Evolutionary conservation across 2,888 invertebrate genomes (phyloP).

Genomic region (Malacosoma neustria): DNA sequence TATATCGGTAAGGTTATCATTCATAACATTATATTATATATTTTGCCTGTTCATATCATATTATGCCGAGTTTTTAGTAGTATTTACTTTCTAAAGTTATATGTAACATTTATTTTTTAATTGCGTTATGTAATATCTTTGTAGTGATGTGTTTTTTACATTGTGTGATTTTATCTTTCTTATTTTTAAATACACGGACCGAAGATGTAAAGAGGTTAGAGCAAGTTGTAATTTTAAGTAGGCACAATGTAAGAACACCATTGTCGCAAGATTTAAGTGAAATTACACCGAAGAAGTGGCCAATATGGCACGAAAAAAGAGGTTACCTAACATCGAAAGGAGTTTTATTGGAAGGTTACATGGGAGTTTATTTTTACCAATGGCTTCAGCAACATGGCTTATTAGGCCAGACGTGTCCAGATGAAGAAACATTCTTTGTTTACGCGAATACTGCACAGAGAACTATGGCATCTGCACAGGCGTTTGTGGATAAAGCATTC

Average conservation of each 20-base stretch:
- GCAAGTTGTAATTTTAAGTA: slow-evolving; percentile 44
- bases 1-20: too few relatives aligned
- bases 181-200: neutral
- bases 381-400: slow-evolving; percentile 37
- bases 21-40: too few relatives aligned
- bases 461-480: slow-evolving; percentile 42
- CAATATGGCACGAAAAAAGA: slow-evolving; percentile 37
- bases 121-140: too few relatives aligned
- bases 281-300: slow-evolving; percentile 43
- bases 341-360: slow-evolving; percentile 39
- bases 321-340: slow-evolving; percentile 50
- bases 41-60: too few relatives aligned
- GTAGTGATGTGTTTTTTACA: neutral
- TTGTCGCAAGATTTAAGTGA: slow-evolving; percentile 34
- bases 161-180: neutral
- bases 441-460: slow-evolving; percentile 52
- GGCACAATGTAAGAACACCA: slow-evolving; percentile 51
- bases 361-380: slow-evolving; percentile 37
- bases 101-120: too few relatives aligned
- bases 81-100: too few relatives aligned
- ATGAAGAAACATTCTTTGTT: slow-evolving; percentile 37
- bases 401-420: slow-evolving; percentile 29
- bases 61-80: too few relatives aligned
- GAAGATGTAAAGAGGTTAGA: slow-evolving; percentile 14
- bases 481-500: slow-evolving; percentile 44